These are phyloP conservation scores for Epinotia bilunana DNA, from an alignment of 2,888 invertebrate species.

Conservation along the genomic window DNA sequence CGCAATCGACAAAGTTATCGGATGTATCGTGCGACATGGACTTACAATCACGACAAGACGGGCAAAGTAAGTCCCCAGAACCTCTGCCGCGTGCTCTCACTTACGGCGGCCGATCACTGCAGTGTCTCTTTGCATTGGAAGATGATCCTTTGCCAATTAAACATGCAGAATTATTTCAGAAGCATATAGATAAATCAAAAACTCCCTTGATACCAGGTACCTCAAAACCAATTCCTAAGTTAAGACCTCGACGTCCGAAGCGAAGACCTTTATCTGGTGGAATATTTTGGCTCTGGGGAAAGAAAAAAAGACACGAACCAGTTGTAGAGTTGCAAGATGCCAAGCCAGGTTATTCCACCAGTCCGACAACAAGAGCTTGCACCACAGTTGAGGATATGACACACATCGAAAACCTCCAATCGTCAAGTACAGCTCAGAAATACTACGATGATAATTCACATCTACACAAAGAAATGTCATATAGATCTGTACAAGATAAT, in stretches of 20 bases:
- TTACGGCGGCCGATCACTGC: background rate
- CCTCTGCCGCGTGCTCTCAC: background rate
- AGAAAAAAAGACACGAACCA: background rate
- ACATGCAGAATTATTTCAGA: background rate
- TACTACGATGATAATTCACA: background rate
- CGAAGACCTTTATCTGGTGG: conserved; percentile 5
- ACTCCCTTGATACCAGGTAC: background rate
- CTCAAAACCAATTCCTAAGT: background rate
- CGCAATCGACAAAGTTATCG: background rate
- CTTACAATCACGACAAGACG: background rate
- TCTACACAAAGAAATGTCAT: background rate
- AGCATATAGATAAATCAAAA: background rate
- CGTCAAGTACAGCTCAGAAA: background rate
- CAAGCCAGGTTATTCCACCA: background rate
- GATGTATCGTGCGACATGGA: background rate
- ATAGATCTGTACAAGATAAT: background rate
- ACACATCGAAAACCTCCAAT: background rate
- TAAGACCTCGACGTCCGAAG: background rate
- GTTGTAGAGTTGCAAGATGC: background rate
- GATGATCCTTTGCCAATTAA: background rate
- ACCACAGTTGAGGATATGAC: background rate
- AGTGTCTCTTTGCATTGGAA: background rate
- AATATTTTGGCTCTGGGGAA: conserved; percentile 16
- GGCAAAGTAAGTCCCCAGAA: background rate
- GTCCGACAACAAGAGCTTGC: background rate